phyloP scores from a whole-genome alignment of 1,140 invertebrate genomes.

The Andricus grossulariae region DNA sequence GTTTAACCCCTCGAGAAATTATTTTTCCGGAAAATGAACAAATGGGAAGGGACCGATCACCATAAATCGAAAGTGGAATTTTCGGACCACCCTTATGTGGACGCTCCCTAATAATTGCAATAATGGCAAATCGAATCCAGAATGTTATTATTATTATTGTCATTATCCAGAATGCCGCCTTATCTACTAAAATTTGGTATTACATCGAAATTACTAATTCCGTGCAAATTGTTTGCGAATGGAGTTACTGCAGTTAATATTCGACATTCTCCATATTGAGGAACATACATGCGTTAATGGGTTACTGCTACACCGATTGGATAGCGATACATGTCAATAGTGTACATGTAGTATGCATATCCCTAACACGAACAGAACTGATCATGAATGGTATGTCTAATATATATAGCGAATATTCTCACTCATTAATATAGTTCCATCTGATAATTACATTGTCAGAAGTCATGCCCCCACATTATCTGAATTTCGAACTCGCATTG shows the following conservation, averaged over 20 bases:
- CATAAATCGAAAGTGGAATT: too few relatives aligned
- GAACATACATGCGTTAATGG: too few relatives aligned
- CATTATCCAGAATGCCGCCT: too few relatives aligned
- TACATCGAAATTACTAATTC: background rate
- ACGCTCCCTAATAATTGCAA: too few relatives aligned
- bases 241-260: background rate
- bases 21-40: too few relatives aligned
- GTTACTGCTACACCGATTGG: background rate
- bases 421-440: constrained; percentile 12
- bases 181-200: too few relatives aligned
- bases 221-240: background rate
- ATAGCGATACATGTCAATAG: background rate
- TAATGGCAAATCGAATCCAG: too few relatives aligned
- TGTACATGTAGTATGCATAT: background rate
- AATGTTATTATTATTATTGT: too few relatives aligned
- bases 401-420: background rate
- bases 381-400: background rate
- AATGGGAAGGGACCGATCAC: too few relatives aligned
- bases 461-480: constrained; percentile 15
- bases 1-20: too few relatives aligned
- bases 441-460: constrained; percentile 28
- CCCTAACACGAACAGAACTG: background rate
- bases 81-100: too few relatives aligned
- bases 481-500: constrained; percentile 1
- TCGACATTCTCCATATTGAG: too few relatives aligned